phyloP scores from a whole-genome alignment of 1,140 invertebrate genomes.

The Bombus ignitus region DNA sequence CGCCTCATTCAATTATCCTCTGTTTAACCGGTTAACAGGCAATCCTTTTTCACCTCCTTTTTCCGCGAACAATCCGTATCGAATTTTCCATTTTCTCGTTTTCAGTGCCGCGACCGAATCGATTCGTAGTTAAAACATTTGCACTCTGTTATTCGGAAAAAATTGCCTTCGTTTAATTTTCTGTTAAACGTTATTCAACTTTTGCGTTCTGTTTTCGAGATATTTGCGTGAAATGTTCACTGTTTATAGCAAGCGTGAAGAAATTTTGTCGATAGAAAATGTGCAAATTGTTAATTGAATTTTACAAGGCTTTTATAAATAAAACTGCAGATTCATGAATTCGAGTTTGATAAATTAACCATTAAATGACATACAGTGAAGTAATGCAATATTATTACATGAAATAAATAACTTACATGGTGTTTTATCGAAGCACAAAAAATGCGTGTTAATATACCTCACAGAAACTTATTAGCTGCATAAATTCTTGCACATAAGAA shows the following conservation, averaged over 20 bases:
- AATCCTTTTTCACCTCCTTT: background rate
- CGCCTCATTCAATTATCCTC: constrained; percentile 23
- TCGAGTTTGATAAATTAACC: background rate
- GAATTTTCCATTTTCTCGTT: constrained; percentile 17
- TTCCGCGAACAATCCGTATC: constrained; percentile 1
- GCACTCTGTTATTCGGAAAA: background rate
- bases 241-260: background rate
- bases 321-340: background rate
- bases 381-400: no score
- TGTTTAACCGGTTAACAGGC: constrained; percentile 25
- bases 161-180: constrained; percentile 12
- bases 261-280: background rate
- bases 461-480: no score
- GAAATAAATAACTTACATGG: no score
- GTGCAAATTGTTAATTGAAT: background rate
- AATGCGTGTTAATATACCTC: no score
- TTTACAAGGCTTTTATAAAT: background rate
- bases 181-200: background rate
- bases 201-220: no score
- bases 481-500: no score
- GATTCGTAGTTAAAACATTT: constrained; percentile 25
- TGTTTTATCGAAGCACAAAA: no score
- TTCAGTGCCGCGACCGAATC: background rate
- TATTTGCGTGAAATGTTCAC: background rate
- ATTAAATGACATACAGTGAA: no score